A percentile compares a stretch with the other conserved stretches of the same genome.
These are phyloP conservation scores for Pantala flavescens DNA, from an alignment of 1,140 invertebrate genomes.

Conservation along the genomic window DNA sequence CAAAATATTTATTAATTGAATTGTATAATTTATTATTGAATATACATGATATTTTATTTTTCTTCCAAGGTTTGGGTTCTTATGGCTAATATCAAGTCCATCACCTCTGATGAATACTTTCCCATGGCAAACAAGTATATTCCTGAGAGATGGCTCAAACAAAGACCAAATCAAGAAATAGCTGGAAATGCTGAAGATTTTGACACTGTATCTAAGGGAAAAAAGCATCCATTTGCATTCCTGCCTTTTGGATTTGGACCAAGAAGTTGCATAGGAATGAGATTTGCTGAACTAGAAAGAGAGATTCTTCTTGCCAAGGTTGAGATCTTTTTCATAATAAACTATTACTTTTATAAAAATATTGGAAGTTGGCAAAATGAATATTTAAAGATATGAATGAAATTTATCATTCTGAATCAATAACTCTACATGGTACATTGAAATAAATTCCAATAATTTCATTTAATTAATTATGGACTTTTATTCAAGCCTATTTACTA, in stretches of 20 bases:
- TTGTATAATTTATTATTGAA: too few relatives aligned
- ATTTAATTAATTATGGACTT: too few relatives aligned
- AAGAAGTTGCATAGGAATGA: constrained; percentile 36
- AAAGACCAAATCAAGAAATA: constrained; percentile 21
- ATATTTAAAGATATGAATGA: too few relatives aligned
- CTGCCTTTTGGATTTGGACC: constrained; percentile 55
- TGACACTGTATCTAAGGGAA: background rate
- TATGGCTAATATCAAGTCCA: constrained; percentile 70
- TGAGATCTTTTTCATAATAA: too few relatives aligned
- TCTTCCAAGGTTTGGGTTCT: constrained; percentile 41
- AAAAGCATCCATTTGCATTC: constrained; percentile 44
- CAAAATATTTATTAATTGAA: too few relatives aligned
- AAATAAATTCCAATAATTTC: too few relatives aligned
- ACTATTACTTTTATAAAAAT: too few relatives aligned
- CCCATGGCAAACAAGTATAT: constrained; percentile 49
- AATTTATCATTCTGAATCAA: too few relatives aligned
- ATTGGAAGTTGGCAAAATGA: too few relatives aligned
- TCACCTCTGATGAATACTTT: constrained; percentile 63
- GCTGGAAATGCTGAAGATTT: constrained; percentile 7
- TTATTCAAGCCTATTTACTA: too few relatives aligned
- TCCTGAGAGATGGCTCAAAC: constrained; percentile 66
- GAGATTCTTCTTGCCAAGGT: constrained; percentile 33
- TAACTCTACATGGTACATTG: too few relatives aligned
- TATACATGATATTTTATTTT: too few relatives aligned
- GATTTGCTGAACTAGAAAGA: constrained; percentile 38